Evolutionary conservation across 1,140 invertebrate genomes (phyloP).

Genomic region (Magallana angulata): DNA sequence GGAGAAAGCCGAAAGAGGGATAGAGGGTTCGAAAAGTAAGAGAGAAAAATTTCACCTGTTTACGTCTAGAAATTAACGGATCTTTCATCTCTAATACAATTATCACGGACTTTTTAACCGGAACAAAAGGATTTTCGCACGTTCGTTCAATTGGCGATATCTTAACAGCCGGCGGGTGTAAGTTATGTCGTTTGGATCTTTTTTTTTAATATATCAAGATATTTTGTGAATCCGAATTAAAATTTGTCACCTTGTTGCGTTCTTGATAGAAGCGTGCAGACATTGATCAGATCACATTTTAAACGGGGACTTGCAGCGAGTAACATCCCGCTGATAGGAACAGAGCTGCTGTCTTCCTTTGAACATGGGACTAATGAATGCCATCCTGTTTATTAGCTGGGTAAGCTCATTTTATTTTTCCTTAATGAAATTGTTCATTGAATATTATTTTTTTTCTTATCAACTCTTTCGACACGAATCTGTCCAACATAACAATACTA

Average conservation of each 20-base stretch:
- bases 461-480: no score
- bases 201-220: not conserved
- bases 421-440: no score
- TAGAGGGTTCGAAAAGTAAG: not conserved
- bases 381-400: not conserved
- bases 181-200: slow-evolving; percentile 4
- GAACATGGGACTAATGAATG: not conserved
- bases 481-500: no score
- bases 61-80: slow-evolving; percentile 11
- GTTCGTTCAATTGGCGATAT: slow-evolving; percentile 13
- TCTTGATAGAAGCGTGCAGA: slow-evolving; percentile 1
- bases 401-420: not conserved
- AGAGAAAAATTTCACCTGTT: not conserved
- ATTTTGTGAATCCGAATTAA: slow-evolving; percentile 30
- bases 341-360: not conserved
- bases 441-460: no score
- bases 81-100: not conserved
- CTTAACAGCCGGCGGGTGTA: slow-evolving; percentile 9
- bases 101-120: slow-evolving; percentile 7
- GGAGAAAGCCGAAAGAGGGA: no score
- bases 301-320: not conserved
- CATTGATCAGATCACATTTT: slow-evolving; percentile 17
- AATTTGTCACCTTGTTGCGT: slow-evolving; percentile 23
- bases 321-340: not conserved
- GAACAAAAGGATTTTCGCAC: slow-evolving; percentile 3